phyloP scores from a whole-genome alignment of 2,113 vertebrate species.

The Cryptomyrus ogoouensis region DNA sequence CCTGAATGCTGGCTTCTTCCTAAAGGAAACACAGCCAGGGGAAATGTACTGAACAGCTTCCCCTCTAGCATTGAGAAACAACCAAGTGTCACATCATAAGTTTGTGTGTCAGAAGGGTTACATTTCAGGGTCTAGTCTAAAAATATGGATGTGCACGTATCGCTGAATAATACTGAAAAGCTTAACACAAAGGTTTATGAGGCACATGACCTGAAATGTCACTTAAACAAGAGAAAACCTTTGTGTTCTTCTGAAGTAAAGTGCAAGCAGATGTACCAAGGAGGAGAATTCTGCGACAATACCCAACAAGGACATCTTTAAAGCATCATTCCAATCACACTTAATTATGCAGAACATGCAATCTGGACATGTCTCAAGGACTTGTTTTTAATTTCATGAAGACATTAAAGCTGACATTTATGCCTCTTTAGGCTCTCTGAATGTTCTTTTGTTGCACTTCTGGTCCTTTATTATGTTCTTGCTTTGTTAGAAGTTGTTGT shows the following conservation, averaged over 20 bases:
- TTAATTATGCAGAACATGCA: background rate
- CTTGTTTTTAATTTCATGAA: background rate
- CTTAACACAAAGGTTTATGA: background rate
- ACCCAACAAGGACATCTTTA: background rate
- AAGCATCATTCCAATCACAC: background rate
- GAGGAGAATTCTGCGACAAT: background rate
- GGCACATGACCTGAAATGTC: background rate
- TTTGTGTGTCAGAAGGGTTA: background rate
- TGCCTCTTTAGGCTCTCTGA: background rate
- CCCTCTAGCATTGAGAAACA: background rate
- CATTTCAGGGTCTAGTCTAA: background rate
- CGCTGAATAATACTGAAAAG: background rate
- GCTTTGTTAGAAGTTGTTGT: background rate
- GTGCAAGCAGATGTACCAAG: background rate
- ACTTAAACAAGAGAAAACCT: background rate
- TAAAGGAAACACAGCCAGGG: conserved; percentile 12
- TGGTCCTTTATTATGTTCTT: background rate
- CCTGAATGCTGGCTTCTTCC: conserved; percentile 11
- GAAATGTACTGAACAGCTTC: background rate
- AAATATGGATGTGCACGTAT: background rate
- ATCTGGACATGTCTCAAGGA: background rate
- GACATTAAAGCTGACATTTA: background rate
- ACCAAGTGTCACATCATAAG: background rate
- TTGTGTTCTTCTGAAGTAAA: background rate
- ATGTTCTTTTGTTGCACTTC: background rate